These are phyloP conservation scores for Microctenopoma stevenorrisi DNA, from an alignment of 2,797 vertebrate genomes.

Conservation along the genomic window DNA sequence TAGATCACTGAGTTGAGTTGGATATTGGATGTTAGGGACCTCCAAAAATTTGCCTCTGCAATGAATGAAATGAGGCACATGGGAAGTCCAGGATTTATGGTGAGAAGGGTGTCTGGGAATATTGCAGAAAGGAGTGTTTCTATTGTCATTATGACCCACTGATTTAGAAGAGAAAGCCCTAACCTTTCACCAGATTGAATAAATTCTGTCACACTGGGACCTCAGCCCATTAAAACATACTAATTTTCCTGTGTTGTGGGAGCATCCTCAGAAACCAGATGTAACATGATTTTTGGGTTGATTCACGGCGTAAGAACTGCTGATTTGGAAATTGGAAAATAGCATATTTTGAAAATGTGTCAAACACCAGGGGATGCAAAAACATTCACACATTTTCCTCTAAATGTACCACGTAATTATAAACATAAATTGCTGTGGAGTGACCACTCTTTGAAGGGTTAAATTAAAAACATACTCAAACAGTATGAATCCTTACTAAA, in stretches of 20 bases:
- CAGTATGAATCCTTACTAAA: constrained; percentile 6
- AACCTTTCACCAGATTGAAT: constrained; percentile 43
- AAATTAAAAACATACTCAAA: constrained; percentile 13
- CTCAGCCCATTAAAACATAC: constrained; percentile 46
- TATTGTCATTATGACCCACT: constrained; percentile 46
- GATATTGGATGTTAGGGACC: constrained; percentile 38
- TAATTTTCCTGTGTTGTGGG: constrained; percentile 26
- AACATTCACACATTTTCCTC: constrained; percentile 17
- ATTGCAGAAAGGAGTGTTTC: constrained; percentile 51
- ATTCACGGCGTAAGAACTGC: constrained; percentile 23
- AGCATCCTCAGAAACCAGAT: constrained; percentile 19
- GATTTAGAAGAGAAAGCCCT: constrained; percentile 53
- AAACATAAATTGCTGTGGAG: constrained; percentile 43
- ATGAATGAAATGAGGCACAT: constrained; percentile 42
- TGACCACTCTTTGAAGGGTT: constrained; percentile 18
- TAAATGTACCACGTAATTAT: constrained; percentile 41
- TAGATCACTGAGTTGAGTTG: constrained; percentile 10
- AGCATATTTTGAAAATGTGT: constrained; percentile 40
- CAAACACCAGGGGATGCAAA: not conserved
- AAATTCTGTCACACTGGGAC: constrained; percentile 45
- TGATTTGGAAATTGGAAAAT: constrained; percentile 38
- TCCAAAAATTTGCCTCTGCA: constrained; percentile 24
- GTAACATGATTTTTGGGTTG: constrained; percentile 22
- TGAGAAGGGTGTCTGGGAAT: constrained; percentile 42
- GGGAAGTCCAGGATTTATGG: constrained; percentile 52